These are phyloP conservation scores for Silvanus unidentatus DNA, from an alignment of 2,888 invertebrate species.

Conservation along the genomic window DNA sequence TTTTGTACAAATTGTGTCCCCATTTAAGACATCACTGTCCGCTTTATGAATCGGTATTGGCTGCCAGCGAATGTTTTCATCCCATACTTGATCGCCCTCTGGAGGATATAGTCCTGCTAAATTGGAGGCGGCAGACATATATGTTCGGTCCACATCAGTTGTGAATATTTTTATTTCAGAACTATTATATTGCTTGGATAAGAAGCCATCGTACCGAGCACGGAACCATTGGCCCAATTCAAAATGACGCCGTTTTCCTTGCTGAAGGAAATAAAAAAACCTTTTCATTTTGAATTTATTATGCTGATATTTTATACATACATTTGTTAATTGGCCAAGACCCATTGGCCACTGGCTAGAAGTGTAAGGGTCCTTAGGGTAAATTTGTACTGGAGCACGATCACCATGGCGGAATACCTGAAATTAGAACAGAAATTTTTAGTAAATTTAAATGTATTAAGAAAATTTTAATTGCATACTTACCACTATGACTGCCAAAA, in stretches of 20 bases:
- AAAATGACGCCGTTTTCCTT: conserved; percentile 67
- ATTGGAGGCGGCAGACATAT: conserved; percentile 77
- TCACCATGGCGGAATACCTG: conserved; percentile 25
- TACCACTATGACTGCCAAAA: conserved; percentile 7
- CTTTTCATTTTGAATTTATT: not conserved
- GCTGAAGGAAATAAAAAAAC: conserved; percentile 38
- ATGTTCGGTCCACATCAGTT: conserved; percentile 77
- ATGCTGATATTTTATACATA: conserved; percentile 12
- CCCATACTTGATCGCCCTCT: conserved; percentile 53
- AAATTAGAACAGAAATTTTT: not conserved
- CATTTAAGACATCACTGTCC: conserved; percentile 43
- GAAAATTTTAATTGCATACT: not conserved
- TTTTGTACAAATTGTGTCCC: conserved; percentile 11
- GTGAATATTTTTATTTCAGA: conserved; percentile 56
- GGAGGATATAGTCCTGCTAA: conserved; percentile 71
- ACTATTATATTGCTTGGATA: conserved; percentile 49
- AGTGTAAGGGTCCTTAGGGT: conserved; percentile 19
- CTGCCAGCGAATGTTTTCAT: conserved; percentile 58
- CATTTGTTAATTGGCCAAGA: conserved; percentile 20
- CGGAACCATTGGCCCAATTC: conserved; percentile 67
- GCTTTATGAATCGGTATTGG: conserved; percentile 67
- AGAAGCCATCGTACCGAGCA: conserved; percentile 57
- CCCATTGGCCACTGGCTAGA: conserved; percentile 1
- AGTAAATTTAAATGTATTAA: too few relatives aligned
- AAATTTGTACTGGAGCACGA: conserved; percentile 16